phyloP scores from a whole-genome alignment of 2,113 vertebrate genomes.

The Trochalopteron elliotii region DNA sequence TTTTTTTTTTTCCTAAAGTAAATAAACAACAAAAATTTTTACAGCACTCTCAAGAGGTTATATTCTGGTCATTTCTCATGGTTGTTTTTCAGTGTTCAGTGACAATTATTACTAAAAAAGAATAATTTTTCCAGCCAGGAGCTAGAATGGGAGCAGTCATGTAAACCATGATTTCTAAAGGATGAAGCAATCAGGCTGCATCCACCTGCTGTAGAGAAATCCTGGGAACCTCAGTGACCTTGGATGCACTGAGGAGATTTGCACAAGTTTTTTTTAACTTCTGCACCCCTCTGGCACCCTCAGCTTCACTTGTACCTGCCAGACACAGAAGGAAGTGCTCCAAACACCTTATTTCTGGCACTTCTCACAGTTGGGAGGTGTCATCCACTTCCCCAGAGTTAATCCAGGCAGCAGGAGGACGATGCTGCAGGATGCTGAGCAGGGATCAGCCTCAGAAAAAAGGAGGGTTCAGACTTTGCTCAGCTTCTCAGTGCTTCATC shows the following conservation, averaged over 20 bases:
- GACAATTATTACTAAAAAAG: neutral
- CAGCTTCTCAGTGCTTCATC: neutral
- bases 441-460: neutral
- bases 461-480: neutral
- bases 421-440: neutral
- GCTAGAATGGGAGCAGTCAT: neutral
- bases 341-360: neutral
- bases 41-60: neutral
- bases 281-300: neutral
- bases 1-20: neutral
- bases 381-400: neutral
- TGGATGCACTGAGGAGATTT: neutral
- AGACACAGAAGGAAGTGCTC: neutral
- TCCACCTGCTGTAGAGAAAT: neutral
- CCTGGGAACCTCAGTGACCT: neutral
- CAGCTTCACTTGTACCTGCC: neutral
- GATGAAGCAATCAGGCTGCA: neutral
- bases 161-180: neutral
- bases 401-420: neutral
- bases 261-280: neutral
- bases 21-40: neutral
- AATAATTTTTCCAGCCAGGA: neutral
- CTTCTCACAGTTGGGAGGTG: neutral
- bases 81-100: neutral
- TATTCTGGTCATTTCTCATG: slow-evolving; percentile 19